Base-by-base conservation (phyloP, 2,797 vertebrate species). In the Vireo griseus region DNA sequence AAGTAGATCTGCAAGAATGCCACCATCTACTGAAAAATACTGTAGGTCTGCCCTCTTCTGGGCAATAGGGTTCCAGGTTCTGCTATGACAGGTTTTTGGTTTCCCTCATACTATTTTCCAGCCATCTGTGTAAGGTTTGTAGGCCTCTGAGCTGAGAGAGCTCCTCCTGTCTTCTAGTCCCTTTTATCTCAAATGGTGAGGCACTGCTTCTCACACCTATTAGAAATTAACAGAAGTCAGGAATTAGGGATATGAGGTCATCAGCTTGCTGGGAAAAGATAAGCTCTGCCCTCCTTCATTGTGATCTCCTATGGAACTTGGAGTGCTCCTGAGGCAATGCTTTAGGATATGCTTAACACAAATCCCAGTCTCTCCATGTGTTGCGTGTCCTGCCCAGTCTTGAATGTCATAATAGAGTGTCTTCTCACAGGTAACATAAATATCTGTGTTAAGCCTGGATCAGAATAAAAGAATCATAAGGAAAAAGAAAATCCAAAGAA, bases 31-130 rank as follows among this genome's bases (percentile, higher is more conserved):
- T 59, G 44, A 94, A 97, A 98, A 98, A 61, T 98, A 98, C 97
- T 98, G 97, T 98, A 98, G 98, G 98, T 96, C 98, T 98, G 98
- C 98, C 98, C 98, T 98, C 98, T 99, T 98, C 98, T 98, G 98
- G 98, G 98, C 98, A 97, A 77, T 76, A 74, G 83, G 63, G 92
- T 96, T 96, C 95, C 94, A 97, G 96, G 95, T 54, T 82, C 88
- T 76, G 31, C 18, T 65, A 83, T 94, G 93, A 94, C 88, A 83
- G 21, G 17, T 45, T 82, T 95, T 92, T 83, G 37, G 37, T 72
- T 92, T 68, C 40, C 40, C 11, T 86, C 73, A 72, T 5, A 3
- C 7, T 18, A 6, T 40, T 66, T 54, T 47, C 35, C 40, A 80
- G 21, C 5, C 37, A 86, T 13, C 18, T 57, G 24, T 31, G n/a